phyloP scores from a whole-genome alignment of 1,140 invertebrate genomes.

The Pogonognathellus flavescens region DNA sequence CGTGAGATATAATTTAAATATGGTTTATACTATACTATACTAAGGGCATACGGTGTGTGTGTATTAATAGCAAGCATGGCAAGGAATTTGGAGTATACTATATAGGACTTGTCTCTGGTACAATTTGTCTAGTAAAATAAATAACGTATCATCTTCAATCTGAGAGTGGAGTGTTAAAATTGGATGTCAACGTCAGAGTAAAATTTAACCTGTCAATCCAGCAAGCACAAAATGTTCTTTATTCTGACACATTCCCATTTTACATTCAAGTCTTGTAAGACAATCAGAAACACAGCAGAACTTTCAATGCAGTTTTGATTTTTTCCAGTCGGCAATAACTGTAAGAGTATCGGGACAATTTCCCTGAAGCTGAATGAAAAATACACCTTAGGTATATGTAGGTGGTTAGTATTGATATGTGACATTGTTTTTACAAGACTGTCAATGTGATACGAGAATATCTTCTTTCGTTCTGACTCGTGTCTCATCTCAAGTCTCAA shows the following conservation, averaged over 20 bases:
- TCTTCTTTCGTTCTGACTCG: neutral
- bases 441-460: neutral
- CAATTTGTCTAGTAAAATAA: neutral
- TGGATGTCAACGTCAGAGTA: constrained; percentile 35
- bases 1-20: neutral
- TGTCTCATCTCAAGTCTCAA: neutral
- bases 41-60: too few relatives aligned
- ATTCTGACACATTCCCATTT: neutral
- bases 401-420: neutral
- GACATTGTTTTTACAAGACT: too few relatives aligned
- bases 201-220: constrained; percentile 42
- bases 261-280: neutral
- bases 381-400: neutral
- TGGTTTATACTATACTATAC: too few relatives aligned
- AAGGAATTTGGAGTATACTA: neutral
- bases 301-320: too few relatives aligned
- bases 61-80: neutral
- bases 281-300: too few relatives aligned
- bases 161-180: neutral
- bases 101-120: neutral
- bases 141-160: constrained; percentile 23
- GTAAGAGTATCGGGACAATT: neutral
- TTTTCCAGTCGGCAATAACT: neutral
- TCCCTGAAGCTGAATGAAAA: neutral
- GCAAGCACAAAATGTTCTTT: neutral